Conservation (phyloP, 1,140 invertebrate genomes). For the Cherax destructor region DNA sequence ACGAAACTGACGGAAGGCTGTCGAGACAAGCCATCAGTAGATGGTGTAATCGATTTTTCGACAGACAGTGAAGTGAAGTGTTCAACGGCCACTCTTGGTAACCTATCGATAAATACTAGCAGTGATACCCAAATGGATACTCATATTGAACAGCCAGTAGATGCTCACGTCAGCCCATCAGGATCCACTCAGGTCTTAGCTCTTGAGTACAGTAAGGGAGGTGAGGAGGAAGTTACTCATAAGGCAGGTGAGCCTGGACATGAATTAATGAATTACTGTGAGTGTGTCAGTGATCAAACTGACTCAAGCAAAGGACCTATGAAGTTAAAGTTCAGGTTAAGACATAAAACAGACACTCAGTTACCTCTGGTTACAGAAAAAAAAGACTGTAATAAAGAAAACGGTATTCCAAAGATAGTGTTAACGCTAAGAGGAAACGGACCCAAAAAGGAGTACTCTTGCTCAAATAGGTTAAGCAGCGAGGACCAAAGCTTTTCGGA, state of each 20-base stretch:
- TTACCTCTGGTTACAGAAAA: slow-evolving; percentile 5
- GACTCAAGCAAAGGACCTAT: slow-evolving; percentile 19
- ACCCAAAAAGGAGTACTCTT: slow-evolving; percentile 64
- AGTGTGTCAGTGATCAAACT: slow-evolving; percentile 17
- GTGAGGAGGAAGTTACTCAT: not conserved
- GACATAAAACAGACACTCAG: not conserved
- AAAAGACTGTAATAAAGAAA: slow-evolving; percentile 52
- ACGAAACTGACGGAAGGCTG: not conserved
- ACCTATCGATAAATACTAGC: not conserved
- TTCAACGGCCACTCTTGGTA: not conserved
- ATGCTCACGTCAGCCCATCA: not conserved
- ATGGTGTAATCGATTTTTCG: not conserved
- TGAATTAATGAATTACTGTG: not conserved
- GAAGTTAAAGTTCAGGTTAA: slow-evolving; percentile 47
- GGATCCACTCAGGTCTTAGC: not conserved
- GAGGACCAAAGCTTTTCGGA: slow-evolving; percentile 38
- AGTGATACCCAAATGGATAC: not conserved
- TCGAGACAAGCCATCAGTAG: not conserved
- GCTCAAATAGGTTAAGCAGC: slow-evolving; percentile 65
- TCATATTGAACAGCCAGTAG: not conserved
- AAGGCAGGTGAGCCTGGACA: not conserved
- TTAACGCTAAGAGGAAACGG: slow-evolving; percentile 44
- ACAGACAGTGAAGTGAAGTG: not conserved
- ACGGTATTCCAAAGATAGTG: slow-evolving; percentile 63
- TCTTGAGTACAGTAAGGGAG: not conserved